Conservation (phyloP, 1,140 invertebrate species). For the Argopecten irradians region DNA sequence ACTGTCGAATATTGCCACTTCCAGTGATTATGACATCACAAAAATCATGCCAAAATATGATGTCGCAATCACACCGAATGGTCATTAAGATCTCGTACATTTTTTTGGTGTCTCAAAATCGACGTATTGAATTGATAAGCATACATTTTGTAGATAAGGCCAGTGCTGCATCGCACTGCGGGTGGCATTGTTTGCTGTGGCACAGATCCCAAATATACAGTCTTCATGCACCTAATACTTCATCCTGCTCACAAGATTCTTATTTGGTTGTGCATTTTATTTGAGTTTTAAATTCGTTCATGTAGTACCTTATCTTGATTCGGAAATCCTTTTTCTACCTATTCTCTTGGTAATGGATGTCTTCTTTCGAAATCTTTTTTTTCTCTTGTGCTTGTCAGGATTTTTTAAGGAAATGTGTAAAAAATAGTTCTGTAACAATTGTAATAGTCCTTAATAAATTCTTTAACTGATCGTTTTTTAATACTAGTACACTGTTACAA, state of each 20-base stretch:
- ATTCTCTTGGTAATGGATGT: neutral
- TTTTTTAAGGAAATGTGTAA: too few relatives aligned
- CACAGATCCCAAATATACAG: neutral
- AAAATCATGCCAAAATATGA: too few relatives aligned
- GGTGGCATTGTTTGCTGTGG: neutral
- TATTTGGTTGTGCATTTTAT: conserved; percentile 1
- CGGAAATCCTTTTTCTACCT: neutral
- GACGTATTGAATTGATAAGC: neutral
- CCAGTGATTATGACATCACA: too few relatives aligned
- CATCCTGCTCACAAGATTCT: neutral
- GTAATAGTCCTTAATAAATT: too few relatives aligned
- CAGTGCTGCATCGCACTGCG: neutral
- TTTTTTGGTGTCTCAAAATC: too few relatives aligned
- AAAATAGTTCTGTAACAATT: too few relatives aligned
- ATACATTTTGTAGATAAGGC: neutral
- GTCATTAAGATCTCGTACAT: too few relatives aligned
- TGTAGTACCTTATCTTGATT: neutral
- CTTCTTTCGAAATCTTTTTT: too few relatives aligned
- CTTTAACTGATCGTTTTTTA: too few relatives aligned
- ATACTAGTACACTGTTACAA: too few relatives aligned
- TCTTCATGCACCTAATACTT: conserved; percentile 16
- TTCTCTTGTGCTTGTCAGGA: neutral
- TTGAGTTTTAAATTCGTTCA: neutral
- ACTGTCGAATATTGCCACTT: too few relatives aligned
- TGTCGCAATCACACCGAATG: too few relatives aligned